These are phyloP conservation scores for Brachyptera risi DNA, from an alignment of 2,888 invertebrate species.

Conservation along the genomic window DNA sequence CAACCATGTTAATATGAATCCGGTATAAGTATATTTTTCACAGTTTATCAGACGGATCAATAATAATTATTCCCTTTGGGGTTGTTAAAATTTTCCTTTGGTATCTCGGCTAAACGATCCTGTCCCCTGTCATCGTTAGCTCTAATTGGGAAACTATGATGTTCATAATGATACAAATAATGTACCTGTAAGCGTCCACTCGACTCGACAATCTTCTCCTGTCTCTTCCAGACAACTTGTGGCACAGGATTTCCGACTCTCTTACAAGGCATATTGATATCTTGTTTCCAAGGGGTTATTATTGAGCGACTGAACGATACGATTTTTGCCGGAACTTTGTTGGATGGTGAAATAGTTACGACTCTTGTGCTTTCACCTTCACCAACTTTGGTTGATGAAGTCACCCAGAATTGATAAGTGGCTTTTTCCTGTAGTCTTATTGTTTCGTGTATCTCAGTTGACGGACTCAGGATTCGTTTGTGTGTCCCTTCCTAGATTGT, in stretches of 20 bases:
- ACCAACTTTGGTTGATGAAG: slow-evolving; percentile 76
- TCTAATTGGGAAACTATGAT: no score
- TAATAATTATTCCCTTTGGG: no score
- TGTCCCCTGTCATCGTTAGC: no score
- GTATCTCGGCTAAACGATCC: no score
- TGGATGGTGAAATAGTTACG: slow-evolving; percentile 69
- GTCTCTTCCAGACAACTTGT: slow-evolving; percentile 72
- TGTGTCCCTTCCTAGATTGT: slow-evolving; percentile 62
- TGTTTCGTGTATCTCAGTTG: slow-evolving; percentile 67
- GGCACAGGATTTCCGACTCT: slow-evolving; percentile 81
- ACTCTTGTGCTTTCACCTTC: slow-evolving; percentile 79
- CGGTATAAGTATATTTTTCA: no score
- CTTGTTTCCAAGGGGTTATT: slow-evolving; percentile 83
- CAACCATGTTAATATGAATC: no score
- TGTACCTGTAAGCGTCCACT: slow-evolving; percentile 42
- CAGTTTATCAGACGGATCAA: no score
- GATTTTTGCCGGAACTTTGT: slow-evolving; percentile 81
- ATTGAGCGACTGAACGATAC: slow-evolving; percentile 80
- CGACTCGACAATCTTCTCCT: slow-evolving; percentile 68
- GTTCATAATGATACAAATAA: no score
- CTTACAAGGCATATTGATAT: slow-evolving; percentile 75
- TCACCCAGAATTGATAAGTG: slow-evolving; percentile 69
- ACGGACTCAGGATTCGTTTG: slow-evolving; percentile 66
- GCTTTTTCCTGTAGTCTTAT: slow-evolving; percentile 65
- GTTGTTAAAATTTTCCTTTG: no score